A percentile compares a stretch with the other conserved stretches of the same genome.
These are phyloP conservation scores for Leptinotarsa tumamoca DNA, from an alignment of 2,888 invertebrate genomes.

Conservation along the genomic window DNA sequence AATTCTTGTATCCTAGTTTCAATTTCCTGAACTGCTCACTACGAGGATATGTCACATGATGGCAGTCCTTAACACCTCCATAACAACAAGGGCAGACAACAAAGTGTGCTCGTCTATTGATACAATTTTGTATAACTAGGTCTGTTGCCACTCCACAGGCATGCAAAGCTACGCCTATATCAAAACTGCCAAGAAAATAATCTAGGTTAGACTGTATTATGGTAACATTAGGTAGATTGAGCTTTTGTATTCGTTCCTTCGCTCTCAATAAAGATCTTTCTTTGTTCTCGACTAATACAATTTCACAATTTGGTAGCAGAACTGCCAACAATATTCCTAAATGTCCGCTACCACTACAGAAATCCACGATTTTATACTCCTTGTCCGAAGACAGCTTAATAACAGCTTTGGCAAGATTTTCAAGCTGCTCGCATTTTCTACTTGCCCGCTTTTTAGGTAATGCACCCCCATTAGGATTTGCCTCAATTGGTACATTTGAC, in stretches of 20 bases:
- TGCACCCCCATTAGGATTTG: conserved; percentile 83
- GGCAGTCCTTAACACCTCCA: conserved; percentile 86
- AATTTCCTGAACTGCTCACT: conserved; percentile 72
- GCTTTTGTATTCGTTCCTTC: conserved; percentile 74
- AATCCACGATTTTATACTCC: conserved; percentile 84
- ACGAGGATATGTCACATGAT: conserved; percentile 84
- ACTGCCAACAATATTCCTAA: conserved; percentile 88
- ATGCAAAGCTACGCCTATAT: conserved; percentile 90
- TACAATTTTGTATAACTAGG: conserved; percentile 87
- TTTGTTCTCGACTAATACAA: conserved; percentile 92
- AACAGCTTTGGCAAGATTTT: conserved; percentile 84
- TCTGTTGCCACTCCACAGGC: conserved; percentile 97
- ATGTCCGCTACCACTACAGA: conserved; percentile 95
- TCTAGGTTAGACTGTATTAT: conserved; percentile 92
- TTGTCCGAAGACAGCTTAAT: conserved; percentile 72
- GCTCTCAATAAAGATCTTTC: conserved; percentile 86
- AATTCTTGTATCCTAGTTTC: conserved; percentile 61
- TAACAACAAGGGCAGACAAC: conserved; percentile 95
- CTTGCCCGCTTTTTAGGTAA: conserved; percentile 79
- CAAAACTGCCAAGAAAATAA: conserved; percentile 84
- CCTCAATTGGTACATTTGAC: conserved; percentile 78
- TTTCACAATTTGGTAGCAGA: conserved; percentile 80
- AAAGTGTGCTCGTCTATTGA: conserved; percentile 81
- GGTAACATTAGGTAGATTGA: conserved; percentile 79
- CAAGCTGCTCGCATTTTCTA: conserved; percentile 88